These are phyloP conservation scores for Lucilia cuprina DNA, from an alignment of 1,140 invertebrate genomes.

Conservation along the genomic window DNA sequence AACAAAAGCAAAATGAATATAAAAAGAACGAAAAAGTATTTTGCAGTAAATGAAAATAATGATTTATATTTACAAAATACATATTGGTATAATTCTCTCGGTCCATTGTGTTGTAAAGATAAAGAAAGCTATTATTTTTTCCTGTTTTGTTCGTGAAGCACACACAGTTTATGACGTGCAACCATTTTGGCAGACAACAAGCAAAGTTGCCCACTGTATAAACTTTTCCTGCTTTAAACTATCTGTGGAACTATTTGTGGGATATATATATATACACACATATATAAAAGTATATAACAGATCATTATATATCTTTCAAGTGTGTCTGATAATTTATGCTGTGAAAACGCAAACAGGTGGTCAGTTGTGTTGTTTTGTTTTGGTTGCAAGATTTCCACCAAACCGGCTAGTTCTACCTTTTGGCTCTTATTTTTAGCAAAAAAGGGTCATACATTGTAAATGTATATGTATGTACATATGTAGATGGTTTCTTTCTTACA, in stretches of 20 bases:
- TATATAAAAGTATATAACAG: too few relatives aligned
- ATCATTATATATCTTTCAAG: too few relatives aligned
- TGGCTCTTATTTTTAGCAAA: neutral
- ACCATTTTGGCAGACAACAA: too few relatives aligned
- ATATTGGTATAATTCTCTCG: conserved; percentile 13
- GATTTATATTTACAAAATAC: conserved; percentile 23
- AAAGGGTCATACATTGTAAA: neutral
- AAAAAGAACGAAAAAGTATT: neutral
- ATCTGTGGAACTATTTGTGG: too few relatives aligned
- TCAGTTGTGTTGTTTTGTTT: neutral
- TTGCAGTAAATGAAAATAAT: conserved; percentile 32
- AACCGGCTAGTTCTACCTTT: neutral
- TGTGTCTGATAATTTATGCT: too few relatives aligned
- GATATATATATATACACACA: too few relatives aligned
- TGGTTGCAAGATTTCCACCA: neutral
- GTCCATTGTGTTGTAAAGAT: neutral
- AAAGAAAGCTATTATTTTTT: neutral
- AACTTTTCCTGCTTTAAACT: too few relatives aligned
- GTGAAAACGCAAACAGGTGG: neutral
- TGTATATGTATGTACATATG: too few relatives aligned
- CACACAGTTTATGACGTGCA: neutral
- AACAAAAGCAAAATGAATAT: neutral
- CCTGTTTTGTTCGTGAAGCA: neutral
- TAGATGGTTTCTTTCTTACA: neutral
- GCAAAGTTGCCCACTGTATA: too few relatives aligned